Evolutionary conservation across 2,113 vertebrate genomes (phyloP).

Genomic region (Thomomys bottae): DNA sequence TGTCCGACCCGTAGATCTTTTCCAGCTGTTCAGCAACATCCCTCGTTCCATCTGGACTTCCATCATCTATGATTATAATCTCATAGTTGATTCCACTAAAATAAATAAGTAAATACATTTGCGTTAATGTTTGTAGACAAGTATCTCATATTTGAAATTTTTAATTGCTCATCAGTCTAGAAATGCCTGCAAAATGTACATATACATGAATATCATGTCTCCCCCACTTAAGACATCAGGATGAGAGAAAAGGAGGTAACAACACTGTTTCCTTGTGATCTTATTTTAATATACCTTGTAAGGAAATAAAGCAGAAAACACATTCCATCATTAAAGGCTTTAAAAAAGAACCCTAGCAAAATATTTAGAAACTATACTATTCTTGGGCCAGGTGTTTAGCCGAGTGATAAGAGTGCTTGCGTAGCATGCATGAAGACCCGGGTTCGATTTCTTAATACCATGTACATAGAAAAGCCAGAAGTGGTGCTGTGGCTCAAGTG

Average conservation of each 20-base stretch:
- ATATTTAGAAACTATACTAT: background rate
- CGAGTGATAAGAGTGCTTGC: too few relatives aligned
- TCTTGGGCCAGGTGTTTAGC: too few relatives aligned
- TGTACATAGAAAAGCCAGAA: too few relatives aligned
- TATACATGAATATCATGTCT: too few relatives aligned
- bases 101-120: background rate
- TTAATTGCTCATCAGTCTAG: too few relatives aligned
- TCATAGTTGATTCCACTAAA: conserved; percentile 92
- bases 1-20: conserved; percentile 94
- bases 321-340: background rate
- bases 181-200: too few relatives aligned
- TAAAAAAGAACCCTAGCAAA: background rate
- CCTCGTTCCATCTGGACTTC: conserved; percentile 96
- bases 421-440: too few relatives aligned
- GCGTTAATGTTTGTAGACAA: conserved; percentile 26
- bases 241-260: background rate
- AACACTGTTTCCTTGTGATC: background rate
- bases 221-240: too few relatives aligned
- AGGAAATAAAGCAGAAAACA: conserved; percentile 20
- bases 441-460: too few relatives aligned
- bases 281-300: background rate
- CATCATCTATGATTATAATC: conserved; percentile 97
- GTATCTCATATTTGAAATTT: conserved; percentile 13
- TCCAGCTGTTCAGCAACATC: conserved; percentile 92
- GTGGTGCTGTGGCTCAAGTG: too few relatives aligned